A percentile compares a stretch with the other conserved stretches of the same genome.
These are phyloP conservation scores for Araneus ventricosus DNA, from an alignment of 1,140 invertebrate genomes.

Conservation along the genomic window DNA sequence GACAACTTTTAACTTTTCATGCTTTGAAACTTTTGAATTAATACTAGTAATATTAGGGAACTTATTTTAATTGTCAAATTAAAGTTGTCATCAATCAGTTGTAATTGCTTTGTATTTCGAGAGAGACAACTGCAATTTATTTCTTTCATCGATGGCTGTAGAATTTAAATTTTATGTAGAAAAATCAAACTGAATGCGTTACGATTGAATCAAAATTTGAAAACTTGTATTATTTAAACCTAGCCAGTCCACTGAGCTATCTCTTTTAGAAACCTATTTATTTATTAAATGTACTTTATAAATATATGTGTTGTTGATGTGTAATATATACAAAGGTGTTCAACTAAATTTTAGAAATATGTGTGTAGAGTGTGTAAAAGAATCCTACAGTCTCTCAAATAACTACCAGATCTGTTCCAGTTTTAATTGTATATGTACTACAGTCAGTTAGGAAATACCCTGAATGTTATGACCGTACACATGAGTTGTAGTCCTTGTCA, in stretches of 20 bases:
- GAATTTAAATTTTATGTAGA: no score
- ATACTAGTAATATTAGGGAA: no score
- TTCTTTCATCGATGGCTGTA: no score
- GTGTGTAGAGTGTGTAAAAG: not conserved
- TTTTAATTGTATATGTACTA: slow-evolving; percentile 10
- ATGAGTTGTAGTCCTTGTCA: not conserved
- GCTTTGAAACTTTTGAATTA: no score
- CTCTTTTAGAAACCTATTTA: not conserved
- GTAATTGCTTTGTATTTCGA: no score
- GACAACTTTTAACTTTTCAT: no score
- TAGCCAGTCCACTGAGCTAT: not conserved
- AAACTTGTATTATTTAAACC: not conserved
- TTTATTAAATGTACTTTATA: not conserved
- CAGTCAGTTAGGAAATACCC: not conserved
- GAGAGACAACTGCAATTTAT: no score
- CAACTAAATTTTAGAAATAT: slow-evolving; percentile 7
- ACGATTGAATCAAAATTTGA: no score
- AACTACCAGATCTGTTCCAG: not conserved
- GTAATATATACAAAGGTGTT: slow-evolving; percentile 17
- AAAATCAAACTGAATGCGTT: no score
- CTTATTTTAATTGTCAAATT: no score
- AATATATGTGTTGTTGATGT: not conserved
- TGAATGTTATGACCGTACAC: not conserved
- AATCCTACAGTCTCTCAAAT: not conserved
- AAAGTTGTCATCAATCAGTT: no score